These are phyloP conservation scores for Drosophila sucinea DNA, from an alignment of 1,140 invertebrate species.

Conservation along the genomic window DNA sequence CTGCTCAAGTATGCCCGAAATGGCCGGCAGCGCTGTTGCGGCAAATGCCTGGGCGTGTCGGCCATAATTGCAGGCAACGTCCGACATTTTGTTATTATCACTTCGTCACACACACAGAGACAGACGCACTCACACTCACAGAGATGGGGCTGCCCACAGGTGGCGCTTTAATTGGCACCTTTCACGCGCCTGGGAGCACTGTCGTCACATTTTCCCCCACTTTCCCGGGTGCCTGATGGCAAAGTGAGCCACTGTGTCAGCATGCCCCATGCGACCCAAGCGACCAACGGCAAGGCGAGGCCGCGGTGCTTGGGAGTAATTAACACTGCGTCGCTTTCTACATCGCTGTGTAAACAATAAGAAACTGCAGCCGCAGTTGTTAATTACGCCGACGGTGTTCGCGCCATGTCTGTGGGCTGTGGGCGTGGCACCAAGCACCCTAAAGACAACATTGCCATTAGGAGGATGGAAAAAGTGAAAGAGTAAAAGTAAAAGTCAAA, in stretches of 20 bases:
- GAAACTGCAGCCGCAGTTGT: constrained; percentile 63
- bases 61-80: constrained; percentile 50
- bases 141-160: constrained; percentile 49
- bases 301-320: constrained; percentile 63
- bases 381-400: constrained; percentile 65
- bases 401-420: constrained; percentile 21
- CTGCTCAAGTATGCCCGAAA: neutral
- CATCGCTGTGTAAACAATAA: constrained; percentile 64
- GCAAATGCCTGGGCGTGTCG: neutral
- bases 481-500: constrained; percentile 7
- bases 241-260: constrained; percentile 77
- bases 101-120: constrained; percentile 21
- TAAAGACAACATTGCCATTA: constrained; percentile 1
- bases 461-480: neutral
- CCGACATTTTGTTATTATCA: constrained; percentile 54
- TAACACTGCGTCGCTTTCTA: constrained; percentile 69
- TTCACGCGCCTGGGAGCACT: constrained; percentile 48
- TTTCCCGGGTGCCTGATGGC: constrained; percentile 19
- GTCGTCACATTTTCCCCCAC: constrained; percentile 28
- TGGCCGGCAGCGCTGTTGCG: neutral
- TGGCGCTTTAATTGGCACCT: constrained; percentile 72
- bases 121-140: constrained; percentile 8
- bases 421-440: constrained; percentile 38
- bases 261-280: constrained; percentile 18
- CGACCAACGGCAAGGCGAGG: neutral